phyloP scores from a whole-genome alignment of 1,140 invertebrate species.

The Euschistus heros region DNA sequence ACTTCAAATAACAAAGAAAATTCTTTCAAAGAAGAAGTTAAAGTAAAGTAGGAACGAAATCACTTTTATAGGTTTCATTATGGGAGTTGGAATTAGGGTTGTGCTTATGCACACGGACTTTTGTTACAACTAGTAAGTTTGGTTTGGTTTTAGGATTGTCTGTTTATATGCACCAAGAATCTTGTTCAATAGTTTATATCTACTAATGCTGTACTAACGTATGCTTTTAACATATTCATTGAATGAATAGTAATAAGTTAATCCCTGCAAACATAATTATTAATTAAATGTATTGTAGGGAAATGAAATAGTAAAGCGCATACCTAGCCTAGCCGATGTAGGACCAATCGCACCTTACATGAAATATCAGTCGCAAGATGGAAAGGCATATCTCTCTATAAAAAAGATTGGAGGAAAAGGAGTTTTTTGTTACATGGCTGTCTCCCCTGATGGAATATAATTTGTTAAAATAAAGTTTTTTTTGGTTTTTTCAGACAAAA shows the following conservation, averaged over 20 bases:
- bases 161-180: too few relatives aligned
- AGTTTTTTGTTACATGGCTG: constrained; percentile 42
- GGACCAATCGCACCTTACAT: constrained; percentile 39
- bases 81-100: too few relatives aligned
- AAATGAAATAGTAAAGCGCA: constrained; percentile 25
- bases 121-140: too few relatives aligned
- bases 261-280: background rate
- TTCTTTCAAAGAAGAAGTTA: too few relatives aligned
- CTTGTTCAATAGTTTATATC: too few relatives aligned
- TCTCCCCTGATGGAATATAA: constrained; percentile 34
- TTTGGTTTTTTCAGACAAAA: background rate
- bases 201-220: too few relatives aligned
- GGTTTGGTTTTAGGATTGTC: too few relatives aligned
- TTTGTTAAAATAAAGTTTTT: background rate
- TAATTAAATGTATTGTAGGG: constrained; percentile 24
- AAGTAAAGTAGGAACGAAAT: too few relatives aligned
- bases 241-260: background rate
- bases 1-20: too few relatives aligned
- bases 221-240: too few relatives aligned
- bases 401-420: constrained; percentile 39
- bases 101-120: too few relatives aligned
- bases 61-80: too few relatives aligned
- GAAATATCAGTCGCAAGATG: constrained; percentile 39
- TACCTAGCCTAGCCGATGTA: constrained; percentile 35
- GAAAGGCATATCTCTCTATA: constrained; percentile 38